A percentile compares a stretch with the other conserved stretches of the same genome.
Conservation (phyloP, 2,113 vertebrate genomes). For the Thermophis baileyi region DNA sequence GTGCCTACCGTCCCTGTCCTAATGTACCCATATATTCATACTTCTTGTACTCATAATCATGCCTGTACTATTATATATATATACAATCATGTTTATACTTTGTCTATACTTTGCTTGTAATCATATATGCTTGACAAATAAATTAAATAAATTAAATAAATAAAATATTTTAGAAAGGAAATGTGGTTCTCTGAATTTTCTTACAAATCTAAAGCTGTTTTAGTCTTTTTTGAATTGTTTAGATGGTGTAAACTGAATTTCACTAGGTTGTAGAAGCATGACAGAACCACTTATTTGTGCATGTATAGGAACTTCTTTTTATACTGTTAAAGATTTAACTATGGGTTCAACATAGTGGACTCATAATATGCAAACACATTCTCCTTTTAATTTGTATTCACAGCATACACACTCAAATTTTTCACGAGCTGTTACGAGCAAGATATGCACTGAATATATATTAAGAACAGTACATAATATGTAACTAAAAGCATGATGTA, state of each 20-base stretch:
- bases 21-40: too few relatives aligned
- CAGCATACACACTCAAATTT: conserved; percentile 55
- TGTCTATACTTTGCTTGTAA: too few relatives aligned
- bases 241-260: conserved; percentile 14
- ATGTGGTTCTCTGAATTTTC: not conserved
- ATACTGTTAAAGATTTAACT: conserved; percentile 48
- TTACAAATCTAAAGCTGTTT: not conserved
- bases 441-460: conserved; percentile 59
- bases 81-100: too few relatives aligned
- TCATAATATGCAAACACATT: conserved; percentile 63
- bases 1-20: too few relatives aligned
- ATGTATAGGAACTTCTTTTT: conserved; percentile 34
- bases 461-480: conserved; percentile 49
- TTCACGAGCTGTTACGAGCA: conserved; percentile 58
- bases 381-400: conserved; percentile 60
- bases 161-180: too few relatives aligned
- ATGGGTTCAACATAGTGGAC: conserved; percentile 48
- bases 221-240: conserved; percentile 11
- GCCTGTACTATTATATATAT: too few relatives aligned
- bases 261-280: conserved; percentile 23
- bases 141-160: too few relatives aligned
- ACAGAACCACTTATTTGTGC: conserved; percentile 51
- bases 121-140: too few relatives aligned
- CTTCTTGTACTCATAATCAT: too few relatives aligned
- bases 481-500: conserved; percentile 44